These are phyloP conservation scores for Agrotis ipsilon DNA, from an alignment of 2,888 invertebrate genomes.

Conservation along the genomic window DNA sequence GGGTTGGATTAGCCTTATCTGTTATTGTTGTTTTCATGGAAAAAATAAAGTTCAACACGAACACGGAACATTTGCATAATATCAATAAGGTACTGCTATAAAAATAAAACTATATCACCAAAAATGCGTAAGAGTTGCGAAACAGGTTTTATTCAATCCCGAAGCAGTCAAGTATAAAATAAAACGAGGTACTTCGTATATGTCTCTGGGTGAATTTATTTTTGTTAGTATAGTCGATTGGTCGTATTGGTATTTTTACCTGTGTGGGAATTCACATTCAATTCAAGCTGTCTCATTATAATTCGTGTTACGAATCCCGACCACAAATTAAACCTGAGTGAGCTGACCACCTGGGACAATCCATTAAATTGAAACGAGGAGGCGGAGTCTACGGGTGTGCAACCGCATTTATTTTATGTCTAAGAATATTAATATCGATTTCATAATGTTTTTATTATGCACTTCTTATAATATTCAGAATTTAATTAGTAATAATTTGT, in stretches of 20 bases:
- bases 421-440: background rate
- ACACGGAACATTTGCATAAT: constrained; percentile 45
- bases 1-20: background rate
- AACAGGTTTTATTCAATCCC: constrained; percentile 40
- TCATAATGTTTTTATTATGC: background rate
- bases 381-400: constrained; percentile 11
- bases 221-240: constrained; percentile 39
- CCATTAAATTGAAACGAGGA: constrained; percentile 38
- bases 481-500: background rate
- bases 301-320: constrained; percentile 51
- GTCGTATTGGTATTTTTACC: constrained; percentile 15
- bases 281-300: constrained; percentile 56
- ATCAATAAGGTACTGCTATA: constrained; percentile 20
- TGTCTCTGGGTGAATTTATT: constrained; percentile 18
- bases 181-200: constrained; percentile 16
- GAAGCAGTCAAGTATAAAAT: constrained; percentile 14
- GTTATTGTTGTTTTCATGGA: background rate
- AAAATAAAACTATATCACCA: constrained; percentile 27
- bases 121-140: constrained; percentile 18
- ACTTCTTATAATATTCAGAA: constrained; percentile 4
- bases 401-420: constrained; percentile 3
- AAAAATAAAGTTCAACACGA: constrained; percentile 5
- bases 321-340: constrained; percentile 48
- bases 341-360: constrained; percentile 50
- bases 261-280: constrained; percentile 37